These are phyloP conservation scores for Drosophila insularis DNA, from an alignment of 1,140 invertebrate genomes.

Conservation along the genomic window DNA sequence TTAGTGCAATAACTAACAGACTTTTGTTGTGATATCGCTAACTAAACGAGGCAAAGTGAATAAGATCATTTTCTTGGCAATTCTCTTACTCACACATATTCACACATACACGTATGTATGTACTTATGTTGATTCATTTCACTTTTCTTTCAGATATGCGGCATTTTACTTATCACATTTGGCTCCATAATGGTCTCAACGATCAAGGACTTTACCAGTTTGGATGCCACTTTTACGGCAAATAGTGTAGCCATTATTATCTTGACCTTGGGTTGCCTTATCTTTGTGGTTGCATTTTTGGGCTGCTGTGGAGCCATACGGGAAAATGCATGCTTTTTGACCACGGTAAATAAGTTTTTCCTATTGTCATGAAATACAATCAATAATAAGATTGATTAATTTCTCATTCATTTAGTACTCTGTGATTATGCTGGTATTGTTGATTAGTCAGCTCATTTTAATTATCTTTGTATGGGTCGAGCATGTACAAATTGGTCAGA, in stretches of 20 bases:
- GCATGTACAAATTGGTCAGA: conserved; percentile 82
- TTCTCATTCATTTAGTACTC: conserved; percentile 84
- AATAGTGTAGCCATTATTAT: conserved; percentile 85
- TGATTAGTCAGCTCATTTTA: conserved; percentile 86
- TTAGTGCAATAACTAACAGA: too few relatives aligned
- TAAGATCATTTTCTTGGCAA: too few relatives aligned
- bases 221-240: conserved; percentile 83
- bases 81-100: too few relatives aligned
- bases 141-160: conserved; percentile 84
- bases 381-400: neutral
- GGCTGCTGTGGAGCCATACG: conserved; percentile 93
- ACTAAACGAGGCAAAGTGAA: too few relatives aligned
- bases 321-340: conserved; percentile 90
- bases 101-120: too few relatives aligned
- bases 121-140: too few relatives aligned
- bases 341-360: conserved; percentile 85
- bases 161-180: conserved; percentile 85
- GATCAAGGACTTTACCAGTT: conserved; percentile 82
- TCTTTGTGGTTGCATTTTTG: conserved; percentile 91
- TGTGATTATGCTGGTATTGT: conserved; percentile 85
- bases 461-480: conserved; percentile 85
- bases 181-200: conserved; percentile 85
- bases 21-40: too few relatives aligned
- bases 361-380: neutral
- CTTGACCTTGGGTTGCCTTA: conserved; percentile 88